phyloP scores from a whole-genome alignment of 2,113 vertebrate species.

The Chloropsis hardwickii region DNA sequence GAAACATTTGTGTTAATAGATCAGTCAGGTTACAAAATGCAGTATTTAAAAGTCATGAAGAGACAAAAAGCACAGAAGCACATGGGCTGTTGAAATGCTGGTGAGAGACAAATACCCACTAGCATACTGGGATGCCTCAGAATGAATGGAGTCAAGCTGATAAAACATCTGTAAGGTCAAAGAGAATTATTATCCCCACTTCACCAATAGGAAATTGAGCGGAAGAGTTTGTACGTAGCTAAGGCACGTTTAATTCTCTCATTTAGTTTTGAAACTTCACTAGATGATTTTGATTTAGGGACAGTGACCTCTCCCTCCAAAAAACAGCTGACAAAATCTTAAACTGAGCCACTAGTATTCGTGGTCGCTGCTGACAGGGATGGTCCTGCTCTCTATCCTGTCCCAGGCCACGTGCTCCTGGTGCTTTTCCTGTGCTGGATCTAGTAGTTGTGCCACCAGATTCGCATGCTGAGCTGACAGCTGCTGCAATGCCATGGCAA shows the following conservation, averaged over 20 bases:
- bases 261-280: background rate
- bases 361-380: background rate
- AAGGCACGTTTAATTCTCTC: background rate
- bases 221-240: background rate
- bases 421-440: background rate
- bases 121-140: rapidly evolving
- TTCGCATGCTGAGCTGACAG: background rate
- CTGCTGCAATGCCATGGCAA: background rate
- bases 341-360: background rate
- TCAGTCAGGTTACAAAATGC: background rate
- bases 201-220: background rate
- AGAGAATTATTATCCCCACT: background rate
- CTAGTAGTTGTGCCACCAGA: background rate
- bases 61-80: background rate
- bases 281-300: background rate
- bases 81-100: background rate
- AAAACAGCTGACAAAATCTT: background rate
- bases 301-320: background rate
- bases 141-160: background rate
- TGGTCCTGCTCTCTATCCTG: background rate
- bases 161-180: background rate
- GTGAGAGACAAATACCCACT: background rate
- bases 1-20: background rate
- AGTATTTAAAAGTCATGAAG: background rate
- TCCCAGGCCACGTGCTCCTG: background rate